Evolutionary conservation across 2,888 invertebrate genomes (phyloP).

Genomic region (Escarpia spicata): DNA sequence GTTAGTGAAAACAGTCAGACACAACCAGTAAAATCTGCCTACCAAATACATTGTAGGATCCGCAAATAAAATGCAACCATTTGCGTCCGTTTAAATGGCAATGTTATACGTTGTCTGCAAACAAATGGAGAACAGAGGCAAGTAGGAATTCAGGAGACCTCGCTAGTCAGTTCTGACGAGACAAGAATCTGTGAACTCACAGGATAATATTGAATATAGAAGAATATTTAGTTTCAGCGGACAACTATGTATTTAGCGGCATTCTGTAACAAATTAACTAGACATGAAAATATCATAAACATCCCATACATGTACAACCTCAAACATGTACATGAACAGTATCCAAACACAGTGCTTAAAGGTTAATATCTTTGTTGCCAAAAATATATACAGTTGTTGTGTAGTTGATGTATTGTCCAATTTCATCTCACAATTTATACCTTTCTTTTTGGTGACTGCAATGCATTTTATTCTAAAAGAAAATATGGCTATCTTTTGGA

Average conservation of each 20-base stretch:
- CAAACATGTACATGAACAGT: not conserved
- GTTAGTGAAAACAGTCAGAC: slow-evolving; percentile 4
- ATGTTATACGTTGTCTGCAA: not conserved
- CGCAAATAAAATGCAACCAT: not conserved
- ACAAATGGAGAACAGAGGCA: not conserved
- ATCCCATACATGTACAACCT: not conserved
- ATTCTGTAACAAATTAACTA: not conserved
- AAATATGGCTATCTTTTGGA: too few species aligned
- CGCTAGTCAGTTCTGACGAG: not conserved
- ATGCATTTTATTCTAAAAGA: not conserved
- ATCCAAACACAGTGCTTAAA: not conserved
- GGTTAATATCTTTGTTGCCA: not conserved
- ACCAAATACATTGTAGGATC: slow-evolving; percentile 13
- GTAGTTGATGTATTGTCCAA: not conserved
- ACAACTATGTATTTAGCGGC: not conserved
- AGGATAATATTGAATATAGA: not conserved
- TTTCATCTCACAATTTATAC: not conserved
- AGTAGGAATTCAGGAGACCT: not conserved
- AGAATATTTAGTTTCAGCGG: not conserved
- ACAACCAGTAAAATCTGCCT: not conserved
- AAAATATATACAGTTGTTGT: too few species aligned
- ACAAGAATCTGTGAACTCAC: not conserved
- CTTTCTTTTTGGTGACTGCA: not conserved
- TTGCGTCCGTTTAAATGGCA: not conserved
- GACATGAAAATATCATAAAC: not conserved